Conservation (phyloP, 2,797 vertebrate genomes). For the Cirrhinus molitorella region DNA sequence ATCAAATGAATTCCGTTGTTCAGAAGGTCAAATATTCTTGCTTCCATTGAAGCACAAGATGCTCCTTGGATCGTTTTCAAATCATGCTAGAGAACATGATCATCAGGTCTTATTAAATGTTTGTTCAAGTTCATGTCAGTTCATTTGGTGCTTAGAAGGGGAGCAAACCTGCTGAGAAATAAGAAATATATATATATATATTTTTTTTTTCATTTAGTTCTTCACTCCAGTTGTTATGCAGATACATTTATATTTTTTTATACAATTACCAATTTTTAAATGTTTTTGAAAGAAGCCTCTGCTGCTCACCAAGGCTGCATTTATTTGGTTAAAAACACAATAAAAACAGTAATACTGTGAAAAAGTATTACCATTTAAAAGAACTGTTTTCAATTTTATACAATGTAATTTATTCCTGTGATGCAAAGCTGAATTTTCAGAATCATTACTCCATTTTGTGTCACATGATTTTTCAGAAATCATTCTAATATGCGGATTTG, state of each 20-base stretch:
- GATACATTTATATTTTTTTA: too few relatives aligned
- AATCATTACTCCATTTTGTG: not conserved
- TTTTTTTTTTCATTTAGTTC: not conserved
- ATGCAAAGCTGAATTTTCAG: not conserved
- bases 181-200: too few relatives aligned
- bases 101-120: not conserved
- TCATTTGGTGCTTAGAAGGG: not conserved
- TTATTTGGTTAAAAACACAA: not conserved
- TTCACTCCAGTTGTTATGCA: not conserved
- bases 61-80: not conserved
- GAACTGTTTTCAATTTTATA: not conserved
- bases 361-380: not conserved
- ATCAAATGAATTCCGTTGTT: not conserved
- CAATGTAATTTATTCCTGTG: not conserved
- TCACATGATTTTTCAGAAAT: not conserved
- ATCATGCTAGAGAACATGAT: not conserved
- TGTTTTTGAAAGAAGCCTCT: not conserved
- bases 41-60: not conserved
- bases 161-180: not conserved
- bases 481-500: not conserved
- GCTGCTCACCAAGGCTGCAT: not conserved
- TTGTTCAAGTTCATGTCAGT: not conserved
- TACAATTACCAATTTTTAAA: not conserved
- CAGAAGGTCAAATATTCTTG: slow-evolving; percentile 1
- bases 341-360: not conserved